These are phyloP conservation scores for Malurus melanocephalus DNA, from an alignment of 2,113 vertebrate genomes.

Conservation along the genomic window DNA sequence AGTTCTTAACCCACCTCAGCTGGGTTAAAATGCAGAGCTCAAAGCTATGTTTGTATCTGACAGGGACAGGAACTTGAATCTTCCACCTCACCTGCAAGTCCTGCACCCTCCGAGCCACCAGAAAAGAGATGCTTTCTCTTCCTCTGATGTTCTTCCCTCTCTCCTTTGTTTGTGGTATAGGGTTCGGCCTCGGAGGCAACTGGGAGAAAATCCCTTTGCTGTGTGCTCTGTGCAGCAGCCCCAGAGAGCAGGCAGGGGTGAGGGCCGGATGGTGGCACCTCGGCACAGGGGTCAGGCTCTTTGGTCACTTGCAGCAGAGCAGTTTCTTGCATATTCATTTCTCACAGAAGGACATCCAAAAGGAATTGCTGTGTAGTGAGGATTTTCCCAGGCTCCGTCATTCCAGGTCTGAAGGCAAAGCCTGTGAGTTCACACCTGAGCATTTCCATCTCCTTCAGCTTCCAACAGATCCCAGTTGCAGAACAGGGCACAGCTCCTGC, in stretches of 20 bases:
- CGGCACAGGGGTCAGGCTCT: not conserved
- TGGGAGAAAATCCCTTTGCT: not conserved
- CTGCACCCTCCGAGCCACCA: not conserved
- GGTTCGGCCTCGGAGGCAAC: not conserved
- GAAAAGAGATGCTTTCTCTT: not conserved
- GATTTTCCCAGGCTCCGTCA: not conserved
- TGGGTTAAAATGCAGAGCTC: not conserved
- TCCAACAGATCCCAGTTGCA: fast-evolving
- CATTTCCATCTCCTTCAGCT: not conserved
- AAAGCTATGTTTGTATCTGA: not conserved
- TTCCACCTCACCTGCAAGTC: not conserved
- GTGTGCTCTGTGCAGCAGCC: not conserved
- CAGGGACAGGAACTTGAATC: not conserved
- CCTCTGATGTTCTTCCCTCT: not conserved
- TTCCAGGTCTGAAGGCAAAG: not conserved
- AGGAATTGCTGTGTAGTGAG: not conserved
- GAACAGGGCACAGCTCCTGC: not conserved
- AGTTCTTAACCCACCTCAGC: not conserved
- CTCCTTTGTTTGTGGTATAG: not conserved
- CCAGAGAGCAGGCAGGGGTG: not conserved
- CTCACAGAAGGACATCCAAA: not conserved
- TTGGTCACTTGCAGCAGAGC: not conserved
- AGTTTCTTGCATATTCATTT: not conserved
- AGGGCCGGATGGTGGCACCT: not conserved
- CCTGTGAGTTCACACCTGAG: not conserved